phyloP scores from a whole-genome alignment of 2,888 invertebrate genomes.

The Plutella xylostella region DNA sequence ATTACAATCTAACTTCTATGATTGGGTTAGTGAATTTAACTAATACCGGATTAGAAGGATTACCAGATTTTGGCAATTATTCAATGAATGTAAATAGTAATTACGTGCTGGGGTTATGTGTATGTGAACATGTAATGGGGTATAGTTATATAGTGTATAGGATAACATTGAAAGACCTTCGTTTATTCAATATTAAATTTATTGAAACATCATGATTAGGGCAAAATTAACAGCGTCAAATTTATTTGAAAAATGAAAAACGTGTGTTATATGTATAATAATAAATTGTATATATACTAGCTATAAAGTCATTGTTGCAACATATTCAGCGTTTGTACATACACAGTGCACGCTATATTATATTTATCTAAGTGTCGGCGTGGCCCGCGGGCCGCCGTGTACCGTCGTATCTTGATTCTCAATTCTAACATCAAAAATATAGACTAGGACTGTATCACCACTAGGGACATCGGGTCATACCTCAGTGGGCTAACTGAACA shows the following conservation, averaged over 20 bases:
- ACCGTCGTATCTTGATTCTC: too few relatives aligned
- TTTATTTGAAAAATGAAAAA: slow-evolving; percentile 50
- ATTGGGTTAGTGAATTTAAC: too few relatives aligned
- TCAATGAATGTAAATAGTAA: too few relatives aligned
- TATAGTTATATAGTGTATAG: too few relatives aligned
- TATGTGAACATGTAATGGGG: too few relatives aligned
- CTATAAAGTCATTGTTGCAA: slow-evolving; percentile 12
- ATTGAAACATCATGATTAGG: slow-evolving; percentile 64
- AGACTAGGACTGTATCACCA: background rate
- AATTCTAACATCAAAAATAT: too few relatives aligned
- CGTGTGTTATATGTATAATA: slow-evolving; percentile 15
- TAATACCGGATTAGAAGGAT: too few relatives aligned
- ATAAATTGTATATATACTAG: slow-evolving; percentile 25
- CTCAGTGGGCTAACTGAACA: slow-evolving; percentile 1
- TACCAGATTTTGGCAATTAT: too few relatives aligned
- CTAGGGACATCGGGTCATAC: background rate
- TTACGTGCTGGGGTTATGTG: too few relatives aligned
- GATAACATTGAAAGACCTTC: too few relatives aligned
- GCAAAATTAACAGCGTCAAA: slow-evolving; percentile 59
- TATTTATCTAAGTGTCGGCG: background rate
- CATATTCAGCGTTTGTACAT: slow-evolving; percentile 6
- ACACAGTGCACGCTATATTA: background rate
- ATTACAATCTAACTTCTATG: too few relatives aligned
- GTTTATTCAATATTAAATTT: slow-evolving; percentile 38
- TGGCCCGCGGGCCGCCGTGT: too few relatives aligned